Evolutionary conservation across 2,113 vertebrate species (phyloP).

Genomic region (Oncorhynchus keta): DNA sequence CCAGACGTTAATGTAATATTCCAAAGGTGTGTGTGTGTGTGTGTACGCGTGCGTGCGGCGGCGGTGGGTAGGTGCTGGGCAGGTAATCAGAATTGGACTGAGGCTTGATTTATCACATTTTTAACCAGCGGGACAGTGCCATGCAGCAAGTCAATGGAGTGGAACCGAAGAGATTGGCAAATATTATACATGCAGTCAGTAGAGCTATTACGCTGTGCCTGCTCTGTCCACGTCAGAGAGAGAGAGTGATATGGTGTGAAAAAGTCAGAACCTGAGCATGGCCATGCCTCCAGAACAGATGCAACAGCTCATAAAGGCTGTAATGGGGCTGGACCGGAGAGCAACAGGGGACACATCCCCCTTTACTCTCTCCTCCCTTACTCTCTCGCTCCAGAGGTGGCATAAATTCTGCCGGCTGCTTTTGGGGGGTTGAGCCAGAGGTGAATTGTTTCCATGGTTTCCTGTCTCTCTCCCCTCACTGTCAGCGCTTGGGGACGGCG

Average conservation of each 20-base stretch:
- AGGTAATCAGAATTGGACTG: constrained; percentile 21
- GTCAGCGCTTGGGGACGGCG: not conserved
- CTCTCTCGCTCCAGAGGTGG: constrained; percentile 25
- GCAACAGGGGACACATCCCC: constrained; percentile 11
- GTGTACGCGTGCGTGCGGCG: not conserved
- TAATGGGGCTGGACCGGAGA: constrained; percentile 4
- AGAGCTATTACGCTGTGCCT: constrained; percentile 4
- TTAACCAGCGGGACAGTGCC: constrained; percentile 32
- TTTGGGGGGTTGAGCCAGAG: constrained; percentile 20
- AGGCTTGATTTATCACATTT: constrained; percentile 56
- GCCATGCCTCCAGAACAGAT: constrained; percentile 16
- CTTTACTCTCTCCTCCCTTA: constrained; percentile 4
- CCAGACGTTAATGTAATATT: constrained; percentile 43
- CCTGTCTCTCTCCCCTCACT: not conserved
- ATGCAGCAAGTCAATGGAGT: constrained; percentile 37
- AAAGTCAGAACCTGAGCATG: too few relatives aligned
- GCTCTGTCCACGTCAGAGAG: not conserved
- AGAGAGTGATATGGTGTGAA: not conserved
- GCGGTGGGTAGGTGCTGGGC: not conserved
- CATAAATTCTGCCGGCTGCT: constrained; percentile 52
- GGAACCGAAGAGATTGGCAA: constrained; percentile 44
- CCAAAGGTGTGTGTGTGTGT: not conserved
- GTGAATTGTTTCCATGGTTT: constrained; percentile 14
- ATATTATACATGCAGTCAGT: constrained; percentile 24
- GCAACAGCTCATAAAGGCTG: constrained; percentile 43